Evolutionary conservation across 1,140 invertebrate genomes (phyloP), one percentile per base, ranked within the genome.

Genomic region (Yoshiicerus persimilis): DNA sequence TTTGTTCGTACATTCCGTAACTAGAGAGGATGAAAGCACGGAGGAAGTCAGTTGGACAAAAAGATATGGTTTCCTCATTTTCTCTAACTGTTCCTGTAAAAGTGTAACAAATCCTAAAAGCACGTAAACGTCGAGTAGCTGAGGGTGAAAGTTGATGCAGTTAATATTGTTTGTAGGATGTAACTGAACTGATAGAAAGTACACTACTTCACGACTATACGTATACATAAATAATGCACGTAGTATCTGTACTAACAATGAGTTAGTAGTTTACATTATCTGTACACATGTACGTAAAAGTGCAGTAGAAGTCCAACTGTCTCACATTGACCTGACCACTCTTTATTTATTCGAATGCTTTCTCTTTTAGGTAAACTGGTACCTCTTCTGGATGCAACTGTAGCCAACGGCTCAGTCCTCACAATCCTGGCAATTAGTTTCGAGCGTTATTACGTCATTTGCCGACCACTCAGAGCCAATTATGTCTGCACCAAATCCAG

Each of bases 381-480:
- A 5, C 97, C 97, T 0, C 98, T 98, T 91, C 95, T 99, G 70
- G 97, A 99, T 93, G 93, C 97, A 90, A 97, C 96, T 0, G 97
- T 98, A 20, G 97, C 97, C 1, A 97, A 98, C 92, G 97, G 97
- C 8, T 98, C 97, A 2, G 97, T 98, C 4, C 93, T 98, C 34
- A 99, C 97, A 20, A 98, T 99, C 89, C 93, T 99, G 90, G 97
- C 97, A 75, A 97, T 97, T 91, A 96, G 96, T 92, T 97, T 98
- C 92, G 98, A 99, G 92, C 94, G 98, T 4, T 99, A 98, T 93
- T 98, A 98, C 92, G 97, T 97, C 36, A 98, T 99, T 91, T 98
- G 97, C 92, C 95, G 97, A 91, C 98, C 98, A 0, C 92, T 99
- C 70, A 95, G 96, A 91, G 97, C 97, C 0, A 96, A 96, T 90